Evolutionary conservation across 2,113 vertebrate species (phyloP), one percentile per base, ranked within the genome.

Genomic region (Spea bombifrons): DNA sequence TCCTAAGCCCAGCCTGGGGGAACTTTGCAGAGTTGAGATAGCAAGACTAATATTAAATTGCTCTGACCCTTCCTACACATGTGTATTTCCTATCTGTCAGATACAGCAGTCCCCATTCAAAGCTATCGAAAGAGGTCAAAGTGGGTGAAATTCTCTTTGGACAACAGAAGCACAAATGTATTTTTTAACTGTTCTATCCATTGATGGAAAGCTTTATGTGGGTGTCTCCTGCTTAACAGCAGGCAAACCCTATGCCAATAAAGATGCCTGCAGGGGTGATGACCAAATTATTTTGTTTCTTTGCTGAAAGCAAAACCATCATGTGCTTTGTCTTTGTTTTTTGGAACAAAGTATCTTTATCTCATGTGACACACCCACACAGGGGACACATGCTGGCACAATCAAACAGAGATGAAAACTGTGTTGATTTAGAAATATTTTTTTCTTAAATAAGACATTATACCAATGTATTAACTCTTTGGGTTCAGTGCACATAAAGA

Each of bases 1-100:
- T 13, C 77, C 63, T 80, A 80, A 80, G 77, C 70, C 17, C 70
- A 67, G 77, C 77, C 77, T 80, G 72, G 66, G 70, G 77, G 70
- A 67, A 73, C 70, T 66, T 72, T 80, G 77, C 50, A 73, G 49
- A 57, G 70, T 17, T 66, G 77, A 80, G 77, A 80, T 80, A 80
- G 77, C 70, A 80, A 16, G 10, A 59, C 63, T 73, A 80, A 67
- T 67, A 73, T 52, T 57, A 66, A 66, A 66, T 79, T 73, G 61
- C 13, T 52, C 63, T 49, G 43, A 48, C 63, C 55, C 44, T 77
- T 16, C 70, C 5, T 46, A 15, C 63, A 66, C 53, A 48, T 6
- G 53, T 16, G 53, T 44, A 30, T 7, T 48, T 30, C 43, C 70
- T 80, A 80, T 80, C 77, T 73, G 70, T 50, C n/a, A 72, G 43